Conservation (phyloP, 2,113 vertebrate species). For the Columba livia region DNA sequence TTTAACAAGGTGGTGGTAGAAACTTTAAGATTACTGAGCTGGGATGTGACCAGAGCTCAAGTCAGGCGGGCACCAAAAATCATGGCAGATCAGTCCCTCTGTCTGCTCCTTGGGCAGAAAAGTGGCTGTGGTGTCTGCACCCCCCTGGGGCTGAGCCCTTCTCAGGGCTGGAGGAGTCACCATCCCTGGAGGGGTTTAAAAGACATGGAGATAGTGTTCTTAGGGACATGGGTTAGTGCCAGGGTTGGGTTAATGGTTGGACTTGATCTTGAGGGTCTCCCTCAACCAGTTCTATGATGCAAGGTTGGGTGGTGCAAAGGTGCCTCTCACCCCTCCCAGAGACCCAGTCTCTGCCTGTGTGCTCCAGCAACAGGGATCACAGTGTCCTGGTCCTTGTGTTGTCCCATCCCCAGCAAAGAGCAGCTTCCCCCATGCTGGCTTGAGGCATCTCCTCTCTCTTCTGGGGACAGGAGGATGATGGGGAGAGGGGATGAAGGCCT, state of each 20-base stretch:
- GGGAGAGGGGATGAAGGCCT: background rate
- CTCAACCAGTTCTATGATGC: too few relatives aligned
- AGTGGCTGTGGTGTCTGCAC: background rate
- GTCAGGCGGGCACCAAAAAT: background rate
- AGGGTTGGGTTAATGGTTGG: too few relatives aligned
- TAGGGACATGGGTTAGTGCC: too few relatives aligned
- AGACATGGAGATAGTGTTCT: too few relatives aligned
- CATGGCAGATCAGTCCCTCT: background rate
- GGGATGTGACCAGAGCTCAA: background rate
- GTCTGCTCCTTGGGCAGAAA: rapidly evolving
- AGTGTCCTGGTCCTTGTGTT: background rate
- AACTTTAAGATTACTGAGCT: background rate
- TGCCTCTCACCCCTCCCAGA: background rate
- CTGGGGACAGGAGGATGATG: background rate
- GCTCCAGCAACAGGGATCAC: background rate
- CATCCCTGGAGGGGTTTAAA: too few relatives aligned
- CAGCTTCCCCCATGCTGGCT: background rate
- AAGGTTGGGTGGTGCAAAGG: background rate
- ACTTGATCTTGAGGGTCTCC: too few relatives aligned
- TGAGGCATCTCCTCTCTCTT: background rate
- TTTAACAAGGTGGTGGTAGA: background rate
- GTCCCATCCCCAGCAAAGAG: background rate
- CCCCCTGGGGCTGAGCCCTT: background rate
- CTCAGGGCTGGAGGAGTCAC: too few relatives aligned
- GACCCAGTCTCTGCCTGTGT: background rate